These are phyloP conservation scores for Dynastes maya DNA, from an alignment of 2,888 invertebrate species.

Conservation along the genomic window DNA sequence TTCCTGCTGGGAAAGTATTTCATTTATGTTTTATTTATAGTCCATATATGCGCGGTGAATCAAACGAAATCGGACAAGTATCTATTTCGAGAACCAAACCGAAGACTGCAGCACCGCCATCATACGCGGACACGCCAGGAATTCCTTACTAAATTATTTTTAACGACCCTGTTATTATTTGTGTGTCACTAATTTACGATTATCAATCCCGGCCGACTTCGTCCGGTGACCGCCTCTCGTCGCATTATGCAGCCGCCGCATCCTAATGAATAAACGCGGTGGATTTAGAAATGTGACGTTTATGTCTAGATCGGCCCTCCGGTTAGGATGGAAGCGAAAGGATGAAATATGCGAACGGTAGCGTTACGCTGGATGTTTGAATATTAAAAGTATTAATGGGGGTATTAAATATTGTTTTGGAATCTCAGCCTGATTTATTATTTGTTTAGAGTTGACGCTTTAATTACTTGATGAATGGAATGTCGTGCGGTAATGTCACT, in stretches of 20 bases:
- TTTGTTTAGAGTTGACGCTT: too few relatives aligned
- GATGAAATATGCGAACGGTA: too few relatives aligned
- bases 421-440: too few relatives aligned
- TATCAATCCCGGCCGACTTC: conserved; percentile 8
- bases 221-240: conserved; percentile 15
- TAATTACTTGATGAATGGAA: too few relatives aligned
- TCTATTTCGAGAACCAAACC: conserved; percentile 19
- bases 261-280: conserved; percentile 22
- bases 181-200: conserved; percentile 34
- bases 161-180: conserved; percentile 39
- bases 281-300: conserved; percentile 30
- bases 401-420: too few relatives aligned
- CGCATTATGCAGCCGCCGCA: conserved; percentile 11
- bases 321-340: too few relatives aligned
- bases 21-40: conserved; percentile 42
- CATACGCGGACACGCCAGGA: background rate
- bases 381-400: too few relatives aligned
- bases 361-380: too few relatives aligned
- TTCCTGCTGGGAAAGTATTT: conserved; percentile 28
- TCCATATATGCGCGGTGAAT: conserved; percentile 19
- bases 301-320: conserved; percentile 13
- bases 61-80: conserved; percentile 30
- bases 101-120: background rate
- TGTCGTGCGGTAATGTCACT: too few relatives aligned
- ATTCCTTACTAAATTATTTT: conserved; percentile 28